Percentiles rank a stretch among this genome's conserved stretches.
These are phyloP conservation scores for Endomychus coccineus DNA, from an alignment of 2,888 invertebrate species.

Conservation along the genomic window DNA sequence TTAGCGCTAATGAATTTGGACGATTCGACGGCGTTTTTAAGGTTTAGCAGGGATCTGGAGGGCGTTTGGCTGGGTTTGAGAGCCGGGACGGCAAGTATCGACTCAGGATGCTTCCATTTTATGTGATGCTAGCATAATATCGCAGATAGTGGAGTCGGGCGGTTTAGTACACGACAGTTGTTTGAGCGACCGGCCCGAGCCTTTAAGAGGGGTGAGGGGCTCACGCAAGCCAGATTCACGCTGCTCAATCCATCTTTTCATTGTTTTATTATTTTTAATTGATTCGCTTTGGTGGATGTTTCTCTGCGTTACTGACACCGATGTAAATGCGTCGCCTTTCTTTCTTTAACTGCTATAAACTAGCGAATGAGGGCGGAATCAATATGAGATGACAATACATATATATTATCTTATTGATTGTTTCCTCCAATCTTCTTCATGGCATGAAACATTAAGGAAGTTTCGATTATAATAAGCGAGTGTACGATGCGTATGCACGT, in stretches of 20 bases:
- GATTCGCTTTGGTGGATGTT: no score
- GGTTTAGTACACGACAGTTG: conserved; percentile 40
- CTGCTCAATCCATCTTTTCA: conserved; percentile 36
- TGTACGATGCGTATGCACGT: no score
- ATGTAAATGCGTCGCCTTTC: no score
- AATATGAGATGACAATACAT: no score
- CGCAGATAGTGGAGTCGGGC: conserved; percentile 37
- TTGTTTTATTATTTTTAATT: conserved; percentile 34
- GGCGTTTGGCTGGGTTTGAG: conserved; percentile 19
- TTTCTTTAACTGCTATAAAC: no score
- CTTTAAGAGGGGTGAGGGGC: conserved; percentile 26
- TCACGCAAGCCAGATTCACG: conserved; percentile 36
- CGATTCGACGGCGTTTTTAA: conserved; percentile 3
- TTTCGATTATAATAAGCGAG: no score
- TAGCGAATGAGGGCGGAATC: no score
- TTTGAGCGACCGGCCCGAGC: conserved; percentile 38
- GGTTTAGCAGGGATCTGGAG: conserved; percentile 14
- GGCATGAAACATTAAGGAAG: no score
- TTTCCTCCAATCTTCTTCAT: no score
- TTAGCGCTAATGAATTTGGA: not conserved
- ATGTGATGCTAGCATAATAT: conserved; percentile 40
- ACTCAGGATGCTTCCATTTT: conserved; percentile 40
- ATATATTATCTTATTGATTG: no score
- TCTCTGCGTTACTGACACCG: no score
- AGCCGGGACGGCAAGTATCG: conserved; percentile 30